Evolutionary conservation across 2,113 vertebrate species (phyloP), one percentile per base, ranked within the genome.

Genomic region (Polyodon spathula): DNA sequence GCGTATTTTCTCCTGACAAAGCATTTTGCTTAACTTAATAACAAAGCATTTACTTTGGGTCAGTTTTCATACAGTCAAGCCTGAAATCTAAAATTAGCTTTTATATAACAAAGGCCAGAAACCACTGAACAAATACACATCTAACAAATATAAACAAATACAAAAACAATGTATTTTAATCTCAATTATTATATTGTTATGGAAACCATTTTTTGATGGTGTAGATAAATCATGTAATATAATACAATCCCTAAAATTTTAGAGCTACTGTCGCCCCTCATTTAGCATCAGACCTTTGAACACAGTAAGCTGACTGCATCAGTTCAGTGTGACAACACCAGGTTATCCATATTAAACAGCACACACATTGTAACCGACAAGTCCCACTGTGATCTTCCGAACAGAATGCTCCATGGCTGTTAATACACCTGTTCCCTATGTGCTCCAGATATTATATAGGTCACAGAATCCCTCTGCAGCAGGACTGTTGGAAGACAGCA

Each of bases 81-180:
- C 4, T 38, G n/a, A 50, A 38, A 16, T 58, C 44, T 58, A 58
- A 59, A 64, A 53, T 64, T 44, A 64, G 63, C 40, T 57, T 37
- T 27, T 53, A 43, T 41, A 37, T 14, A 53, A 53, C 56, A 56
- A 64, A 58, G 46, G 44, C 63, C 56, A 53, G 56, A 64, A 59
- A 64, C 50, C 10, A 14, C 14, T 41, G 10, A 48, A 58, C n/a
- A 56, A 62, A 17, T 40, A 62, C 10, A 7, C 1, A 38, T 9
- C 12, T 15, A 12, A 62, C 41, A 41, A 17, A 46, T 52, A 37
- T 40, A 59, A 64, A 59, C 48, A 54, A 59, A n/a, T n/a, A n/a
- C n/a, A 12, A 50, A 50, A 14, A 50, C n/a, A 50, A n/a, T 50
- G 11, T 50, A 50, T 50, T 50, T 50, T 50, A 50, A 59, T 41